Evolutionary conservation across 1,140 invertebrate genomes (phyloP).

Genomic region (Bombus balteatus): DNA sequence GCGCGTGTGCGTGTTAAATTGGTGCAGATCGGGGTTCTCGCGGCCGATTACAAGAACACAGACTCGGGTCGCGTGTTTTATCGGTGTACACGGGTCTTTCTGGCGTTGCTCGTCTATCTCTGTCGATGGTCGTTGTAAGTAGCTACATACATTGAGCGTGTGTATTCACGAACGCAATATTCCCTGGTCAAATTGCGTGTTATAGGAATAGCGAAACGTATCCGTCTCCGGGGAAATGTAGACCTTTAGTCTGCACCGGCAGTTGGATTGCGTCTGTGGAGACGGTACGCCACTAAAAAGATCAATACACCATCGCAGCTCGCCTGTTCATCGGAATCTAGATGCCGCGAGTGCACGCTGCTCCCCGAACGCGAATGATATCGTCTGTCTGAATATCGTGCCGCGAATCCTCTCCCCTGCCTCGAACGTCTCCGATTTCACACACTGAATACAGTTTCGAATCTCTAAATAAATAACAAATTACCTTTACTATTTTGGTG

Average conservation of each 20-base stretch:
- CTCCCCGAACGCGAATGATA: conserved; percentile 17
- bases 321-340: conserved; percentile 76
- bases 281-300: conserved; percentile 81
- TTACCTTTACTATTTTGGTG: neutral
- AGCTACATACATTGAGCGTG: neutral
- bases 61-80: conserved; percentile 31
- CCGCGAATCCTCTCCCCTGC: neutral
- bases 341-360: conserved; percentile 73
- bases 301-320: conserved; percentile 82
- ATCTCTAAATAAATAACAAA: neutral
- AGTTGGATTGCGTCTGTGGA: conserved; percentile 80
- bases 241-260: conserved; percentile 77
- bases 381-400: conserved; percentile 18
- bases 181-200: conserved; percentile 80
- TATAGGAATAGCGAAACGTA: conserved; percentile 82
- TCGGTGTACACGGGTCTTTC: neutral
- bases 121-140: neutral
- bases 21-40: neutral
- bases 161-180: conserved; percentile 55
- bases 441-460: neutral
- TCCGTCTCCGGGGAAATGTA: conserved; percentile 82
- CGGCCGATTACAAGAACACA: neutral
- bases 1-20: neutral
- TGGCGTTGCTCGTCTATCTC: neutral
- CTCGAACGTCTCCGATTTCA: neutral